Conservation (phyloP, 2,113 vertebrate species). For the Prolemur simus region DNA sequence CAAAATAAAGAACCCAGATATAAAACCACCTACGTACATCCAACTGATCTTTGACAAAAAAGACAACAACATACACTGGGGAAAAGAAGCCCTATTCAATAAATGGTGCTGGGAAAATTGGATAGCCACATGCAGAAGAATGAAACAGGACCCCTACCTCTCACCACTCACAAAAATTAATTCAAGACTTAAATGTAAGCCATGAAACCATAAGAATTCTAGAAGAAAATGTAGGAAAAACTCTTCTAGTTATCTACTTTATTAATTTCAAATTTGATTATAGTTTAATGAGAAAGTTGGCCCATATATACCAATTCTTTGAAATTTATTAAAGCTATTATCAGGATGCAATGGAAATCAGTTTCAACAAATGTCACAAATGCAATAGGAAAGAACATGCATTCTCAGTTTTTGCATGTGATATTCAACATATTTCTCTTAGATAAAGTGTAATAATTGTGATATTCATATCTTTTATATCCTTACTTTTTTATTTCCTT, state of each 20-base stretch:
- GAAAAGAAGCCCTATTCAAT: too few species aligned
- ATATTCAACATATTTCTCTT: neutral
- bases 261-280: neutral
- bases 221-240: too few species aligned
- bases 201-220: too few species aligned
- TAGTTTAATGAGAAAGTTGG: neutral
- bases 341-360: neutral
- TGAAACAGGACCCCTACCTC: too few species aligned
- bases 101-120: too few species aligned
- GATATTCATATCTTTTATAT: neutral
- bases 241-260: neutral
- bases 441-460: neutral
- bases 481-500: neutral
- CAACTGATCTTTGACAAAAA: too few species aligned
- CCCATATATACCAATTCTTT: neutral
- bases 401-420: neutral
- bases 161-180: too few species aligned
- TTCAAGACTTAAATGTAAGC: too few species aligned
- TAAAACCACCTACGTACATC: too few species aligned
- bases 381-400: neutral
- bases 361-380: neutral
- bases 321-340: neutral
- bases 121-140: too few species aligned
- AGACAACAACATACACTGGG: too few species aligned
- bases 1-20: too few species aligned